These are phyloP conservation scores for Habrosyne pyritoides DNA, from an alignment of 2,888 invertebrate genomes.

Conservation along the genomic window DNA sequence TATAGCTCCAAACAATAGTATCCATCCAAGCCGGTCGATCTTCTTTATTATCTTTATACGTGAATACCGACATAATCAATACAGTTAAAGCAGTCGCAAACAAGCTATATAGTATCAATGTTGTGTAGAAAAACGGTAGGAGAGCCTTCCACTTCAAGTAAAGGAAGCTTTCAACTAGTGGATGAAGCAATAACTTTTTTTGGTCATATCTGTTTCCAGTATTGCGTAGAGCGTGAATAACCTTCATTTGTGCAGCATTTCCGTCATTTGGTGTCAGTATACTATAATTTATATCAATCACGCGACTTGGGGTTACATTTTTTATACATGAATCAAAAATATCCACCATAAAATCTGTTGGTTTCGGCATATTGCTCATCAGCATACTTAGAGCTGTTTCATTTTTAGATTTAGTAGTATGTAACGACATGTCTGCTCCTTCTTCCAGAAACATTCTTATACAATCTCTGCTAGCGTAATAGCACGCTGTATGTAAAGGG, in stretches of 20 bases:
- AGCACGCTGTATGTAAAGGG: slow-evolving; percentile 52
- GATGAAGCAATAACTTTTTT: slow-evolving; percentile 72
- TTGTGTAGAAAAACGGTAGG: slow-evolving; percentile 70
- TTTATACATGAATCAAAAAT: slow-evolving; percentile 52
- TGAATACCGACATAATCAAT: slow-evolving; percentile 43
- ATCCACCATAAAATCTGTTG: slow-evolving; percentile 52
- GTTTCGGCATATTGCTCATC: slow-evolving; percentile 54
- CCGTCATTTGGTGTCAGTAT: slow-evolving; percentile 40
- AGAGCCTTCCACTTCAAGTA: slow-evolving; percentile 77
- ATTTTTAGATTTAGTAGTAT: not conserved
- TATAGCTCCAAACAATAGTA: slow-evolving; percentile 15
- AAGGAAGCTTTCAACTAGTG: slow-evolving; percentile 78
- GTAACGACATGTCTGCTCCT: slow-evolving; percentile 19
- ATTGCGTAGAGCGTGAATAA: slow-evolving; percentile 69
- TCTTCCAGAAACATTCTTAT: slow-evolving; percentile 18
- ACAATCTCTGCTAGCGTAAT: slow-evolving; percentile 56
- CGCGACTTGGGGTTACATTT: slow-evolving; percentile 41
- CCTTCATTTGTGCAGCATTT: slow-evolving; percentile 66
- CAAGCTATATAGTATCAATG: slow-evolving; percentile 62
- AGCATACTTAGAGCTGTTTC: slow-evolving; percentile 55
- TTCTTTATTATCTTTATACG: slow-evolving; percentile 20
- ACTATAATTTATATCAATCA: slow-evolving; percentile 54
- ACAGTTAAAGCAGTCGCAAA: slow-evolving; percentile 70
- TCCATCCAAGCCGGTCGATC: slow-evolving; percentile 15
- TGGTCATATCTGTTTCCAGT: slow-evolving; percentile 68